Conservation (phyloP, 2,888 invertebrate species). For the Iselma pallidipennis region DNA sequence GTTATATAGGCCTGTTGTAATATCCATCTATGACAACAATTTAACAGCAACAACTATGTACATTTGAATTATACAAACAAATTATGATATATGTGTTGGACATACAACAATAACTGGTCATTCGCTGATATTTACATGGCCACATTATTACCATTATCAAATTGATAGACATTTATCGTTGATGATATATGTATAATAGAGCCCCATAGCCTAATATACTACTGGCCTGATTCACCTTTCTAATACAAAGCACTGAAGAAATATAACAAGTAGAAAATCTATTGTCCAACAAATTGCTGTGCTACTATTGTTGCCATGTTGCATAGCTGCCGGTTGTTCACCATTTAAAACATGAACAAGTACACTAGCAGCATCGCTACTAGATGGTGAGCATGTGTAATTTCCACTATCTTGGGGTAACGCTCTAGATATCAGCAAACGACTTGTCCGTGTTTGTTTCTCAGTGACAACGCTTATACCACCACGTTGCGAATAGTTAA, state of each 20-base stretch:
- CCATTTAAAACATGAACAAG: conserved; percentile 63
- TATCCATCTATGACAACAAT: conserved; percentile 25
- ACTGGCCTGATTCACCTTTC: conserved; percentile 42
- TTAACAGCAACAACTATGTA: conserved; percentile 28
- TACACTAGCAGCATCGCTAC: conserved; percentile 61
- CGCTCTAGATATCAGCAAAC: conserved; percentile 81
- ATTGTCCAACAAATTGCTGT: conserved; percentile 44
- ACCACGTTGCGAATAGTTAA: conserved; percentile 83
- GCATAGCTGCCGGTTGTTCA: conserved; percentile 57
- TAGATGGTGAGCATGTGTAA: conserved; percentile 81
- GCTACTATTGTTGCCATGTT: conserved; percentile 52
- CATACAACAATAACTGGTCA: conserved; percentile 28
- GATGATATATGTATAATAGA: conserved; percentile 23
- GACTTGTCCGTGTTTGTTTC: conserved; percentile 81
- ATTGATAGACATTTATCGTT: conserved; percentile 27
- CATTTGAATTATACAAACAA: conserved; percentile 25
- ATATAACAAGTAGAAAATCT: conserved; percentile 41
- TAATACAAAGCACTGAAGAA: conserved; percentile 44
- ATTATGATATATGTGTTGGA: conserved; percentile 25
- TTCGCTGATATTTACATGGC: conserved; percentile 27
- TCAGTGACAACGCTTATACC: conserved; percentile 87
- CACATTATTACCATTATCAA: conserved; percentile 22
- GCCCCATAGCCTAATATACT: background rate
- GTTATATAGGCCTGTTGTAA: conserved; percentile 20
- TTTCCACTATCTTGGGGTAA: conserved; percentile 83